Conservation (phyloP, 1,140 invertebrate genomes). For the Musca vetustissima region DNA sequence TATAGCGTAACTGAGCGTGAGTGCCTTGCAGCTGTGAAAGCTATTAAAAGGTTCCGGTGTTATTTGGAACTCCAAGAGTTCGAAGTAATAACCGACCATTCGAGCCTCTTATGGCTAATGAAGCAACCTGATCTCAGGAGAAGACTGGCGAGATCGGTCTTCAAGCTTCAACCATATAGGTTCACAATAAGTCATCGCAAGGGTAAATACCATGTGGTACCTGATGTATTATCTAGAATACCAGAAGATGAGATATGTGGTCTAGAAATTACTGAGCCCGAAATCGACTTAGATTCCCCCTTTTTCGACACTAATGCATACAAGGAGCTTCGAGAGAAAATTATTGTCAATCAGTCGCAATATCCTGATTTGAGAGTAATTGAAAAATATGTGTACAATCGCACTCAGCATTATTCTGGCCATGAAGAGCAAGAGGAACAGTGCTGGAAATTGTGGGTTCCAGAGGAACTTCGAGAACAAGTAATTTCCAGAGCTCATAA, state of each 20-base stretch:
- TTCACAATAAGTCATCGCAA: neutral
- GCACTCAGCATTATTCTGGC: no score
- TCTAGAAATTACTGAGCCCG: neutral
- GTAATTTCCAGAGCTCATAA: neutral
- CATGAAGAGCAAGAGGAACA: neutral
- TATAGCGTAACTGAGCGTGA: constrained; percentile 18
- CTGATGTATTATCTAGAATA: neutral
- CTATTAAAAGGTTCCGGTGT: no score
- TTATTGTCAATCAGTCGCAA: no score
- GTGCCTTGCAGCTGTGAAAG: neutral
- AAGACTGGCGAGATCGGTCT: constrained; percentile 39
- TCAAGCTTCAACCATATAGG: constrained; percentile 36
- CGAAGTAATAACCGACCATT: neutral
- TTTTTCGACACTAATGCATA: neutral
- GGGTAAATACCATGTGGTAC: neutral
- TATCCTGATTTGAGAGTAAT: no score
- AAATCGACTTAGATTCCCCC: neutral
- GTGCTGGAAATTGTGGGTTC: no score
- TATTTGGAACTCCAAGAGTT: no score
- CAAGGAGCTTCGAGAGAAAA: neutral
- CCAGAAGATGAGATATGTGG: neutral
- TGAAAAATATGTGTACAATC: no score
- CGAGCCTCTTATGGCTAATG: constrained; percentile 30
- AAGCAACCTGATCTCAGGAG: constrained; percentile 49
- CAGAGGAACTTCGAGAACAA: no score